Conservation (phyloP, 1,140 invertebrate genomes). For the Catajapyx aquilonaris region DNA sequence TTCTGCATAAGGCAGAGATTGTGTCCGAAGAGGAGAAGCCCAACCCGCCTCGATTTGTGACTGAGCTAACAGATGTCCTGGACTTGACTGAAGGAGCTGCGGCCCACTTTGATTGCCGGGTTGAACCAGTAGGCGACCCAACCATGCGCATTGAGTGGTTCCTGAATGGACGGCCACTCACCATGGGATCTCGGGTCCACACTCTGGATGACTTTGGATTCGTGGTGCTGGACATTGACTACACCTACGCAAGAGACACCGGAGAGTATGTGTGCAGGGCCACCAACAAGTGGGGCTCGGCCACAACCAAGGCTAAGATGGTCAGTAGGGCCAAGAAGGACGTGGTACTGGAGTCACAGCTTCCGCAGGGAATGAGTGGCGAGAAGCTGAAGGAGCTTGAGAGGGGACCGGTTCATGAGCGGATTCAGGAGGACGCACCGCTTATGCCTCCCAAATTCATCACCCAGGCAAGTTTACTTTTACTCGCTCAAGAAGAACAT, state of each 20-base stretch:
- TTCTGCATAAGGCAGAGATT: slow-evolving; percentile 70
- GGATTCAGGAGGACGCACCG: slow-evolving; percentile 38
- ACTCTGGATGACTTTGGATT: slow-evolving; percentile 87
- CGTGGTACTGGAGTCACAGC: slow-evolving; percentile 76
- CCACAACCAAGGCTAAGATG: slow-evolving; percentile 61
- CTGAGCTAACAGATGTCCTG: slow-evolving; percentile 56
- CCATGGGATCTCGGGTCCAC: slow-evolving; percentile 69
- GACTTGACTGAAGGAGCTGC: slow-evolving; percentile 68
- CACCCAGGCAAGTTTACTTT: slow-evolving; percentile 29
- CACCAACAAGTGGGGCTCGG: slow-evolving; percentile 64
- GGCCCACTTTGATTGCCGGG: slow-evolving; percentile 76
- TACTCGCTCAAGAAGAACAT: neutral
- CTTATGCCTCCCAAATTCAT: slow-evolving; percentile 60
- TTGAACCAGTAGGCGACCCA: slow-evolving; percentile 67
- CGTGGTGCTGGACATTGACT: slow-evolving; percentile 67
- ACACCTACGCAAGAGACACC: slow-evolving; percentile 60
- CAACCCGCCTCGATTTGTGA: slow-evolving; percentile 63
- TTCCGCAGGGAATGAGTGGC: slow-evolving; percentile 77
- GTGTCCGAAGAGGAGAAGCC: slow-evolving; percentile 59
- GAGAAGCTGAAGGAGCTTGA: slow-evolving; percentile 85
- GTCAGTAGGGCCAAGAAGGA: slow-evolving; percentile 61
- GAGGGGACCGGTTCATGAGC: slow-evolving; percentile 47
- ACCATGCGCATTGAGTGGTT: slow-evolving; percentile 86
- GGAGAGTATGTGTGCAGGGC: slow-evolving; percentile 71
- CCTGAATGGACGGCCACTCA: slow-evolving; percentile 72